Base-by-base conservation (phyloP, 2,797 vertebrate species). In the Hypotaenidia okinawae region DNA sequence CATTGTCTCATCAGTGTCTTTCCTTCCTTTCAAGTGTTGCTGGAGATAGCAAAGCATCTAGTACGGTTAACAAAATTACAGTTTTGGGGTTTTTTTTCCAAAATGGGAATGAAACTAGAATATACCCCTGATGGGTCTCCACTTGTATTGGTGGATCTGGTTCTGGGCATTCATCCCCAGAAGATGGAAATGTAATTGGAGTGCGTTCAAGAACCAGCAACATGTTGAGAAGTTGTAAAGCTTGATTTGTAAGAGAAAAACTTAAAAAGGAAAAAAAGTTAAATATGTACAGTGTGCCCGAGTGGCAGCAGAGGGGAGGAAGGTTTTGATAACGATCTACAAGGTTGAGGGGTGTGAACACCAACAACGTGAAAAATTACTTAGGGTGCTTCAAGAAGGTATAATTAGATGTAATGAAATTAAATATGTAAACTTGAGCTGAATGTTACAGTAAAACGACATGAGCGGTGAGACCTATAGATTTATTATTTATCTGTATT, bases 51-150 rank as follows among this genome's bases (percentile, higher is more conserved):
- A 90, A 91, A 93, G 78, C 67, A 81, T 92, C 64, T 93, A 69
- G 37, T 76, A 82, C 70, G 27, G 12, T 82, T 95, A 84, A 87
- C 32, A 90, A 87, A 94, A 67, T 43, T 69, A 24, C 64, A 52
- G 67, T 67, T 89, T 82, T 77, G 43, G 37, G 37, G 37, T 35
- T 89, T 84, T 73, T 87, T 90, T 86, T 87, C 39, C 73, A 63
- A 95, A 96, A 88, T 81, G 88, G 80, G 77, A 92, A 79, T 89
- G n/a, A 91, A 85, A 87, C 33, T 45, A 69, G 87, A 91, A 73
- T 90, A 84, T 9, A 57, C 24, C 88, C 28, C 69, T 76, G 57
- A 78, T 94, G 55, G 76, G 47, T 79, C 76, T 95, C 30, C 0
- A 4, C 83, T 91, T 94, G 39, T 87, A 96, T 93, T 91, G 90